Evolutionary conservation across 2,797 vertebrate genomes (phyloP).

Genomic region (Sparus aurata): DNA sequence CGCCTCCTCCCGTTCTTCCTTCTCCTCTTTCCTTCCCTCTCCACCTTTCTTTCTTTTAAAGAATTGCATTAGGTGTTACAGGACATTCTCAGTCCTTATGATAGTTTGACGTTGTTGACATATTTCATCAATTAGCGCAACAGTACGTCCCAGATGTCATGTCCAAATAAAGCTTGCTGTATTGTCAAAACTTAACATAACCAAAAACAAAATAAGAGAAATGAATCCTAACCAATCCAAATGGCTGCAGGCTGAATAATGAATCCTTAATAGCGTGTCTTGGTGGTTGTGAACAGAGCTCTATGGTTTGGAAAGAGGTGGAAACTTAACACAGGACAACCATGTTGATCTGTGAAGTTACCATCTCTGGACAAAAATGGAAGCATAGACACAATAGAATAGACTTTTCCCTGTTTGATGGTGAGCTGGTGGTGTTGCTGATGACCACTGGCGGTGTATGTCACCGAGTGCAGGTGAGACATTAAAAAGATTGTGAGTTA

Average conservation of each 20-base stretch:
- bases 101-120: constrained; percentile 65
- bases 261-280: constrained; percentile 76
- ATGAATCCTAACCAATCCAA: constrained; percentile 54
- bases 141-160: constrained; percentile 86
- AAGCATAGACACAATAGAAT: constrained; percentile 77
- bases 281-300: constrained; percentile 86
- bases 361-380: constrained; percentile 79
- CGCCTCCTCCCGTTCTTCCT: background rate
- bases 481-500: constrained; percentile 44
- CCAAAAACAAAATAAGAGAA: constrained; percentile 38
- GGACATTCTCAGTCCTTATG: constrained; percentile 73
- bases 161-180: constrained; percentile 92
- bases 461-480: constrained; percentile 49
- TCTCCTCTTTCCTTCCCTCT: constrained; percentile 33
- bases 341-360: constrained; percentile 54
- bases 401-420: constrained; percentile 70
- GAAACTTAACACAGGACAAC: constrained; percentile 61
- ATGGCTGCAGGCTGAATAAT: constrained; percentile 88
- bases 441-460: constrained; percentile 6
- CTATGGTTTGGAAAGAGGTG: constrained; percentile 83
- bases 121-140: constrained; percentile 81
- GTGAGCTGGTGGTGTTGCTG: constrained; percentile 55
- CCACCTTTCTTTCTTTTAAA: constrained; percentile 39
- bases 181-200: constrained; percentile 69
- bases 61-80: constrained; percentile 73